These are phyloP conservation scores for Mactromeris polynyma DNA, from an alignment of 2,888 invertebrate species.

Conservation along the genomic window DNA sequence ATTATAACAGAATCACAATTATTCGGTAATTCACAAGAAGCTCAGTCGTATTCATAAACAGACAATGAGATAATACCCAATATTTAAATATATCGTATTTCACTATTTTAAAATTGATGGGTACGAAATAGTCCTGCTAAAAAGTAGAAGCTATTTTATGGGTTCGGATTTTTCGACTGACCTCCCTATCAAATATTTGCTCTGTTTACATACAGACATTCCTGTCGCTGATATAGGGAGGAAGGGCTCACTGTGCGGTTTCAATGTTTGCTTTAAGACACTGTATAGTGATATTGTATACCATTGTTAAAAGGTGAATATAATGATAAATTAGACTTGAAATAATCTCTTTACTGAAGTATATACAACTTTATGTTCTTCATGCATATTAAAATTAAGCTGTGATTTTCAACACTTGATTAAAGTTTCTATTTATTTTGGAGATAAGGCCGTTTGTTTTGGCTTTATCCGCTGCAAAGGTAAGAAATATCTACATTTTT, in stretches of 20 bases:
- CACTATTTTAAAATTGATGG: neutral
- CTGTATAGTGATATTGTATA: neutral
- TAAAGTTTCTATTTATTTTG: neutral
- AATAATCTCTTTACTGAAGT: neutral
- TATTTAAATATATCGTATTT: neutral
- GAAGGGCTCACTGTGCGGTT: neutral
- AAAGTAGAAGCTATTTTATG: neutral
- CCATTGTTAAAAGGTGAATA: conserved; percentile 12
- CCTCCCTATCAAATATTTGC: conserved; percentile 31
- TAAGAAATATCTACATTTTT: too few species aligned
- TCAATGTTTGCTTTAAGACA: conserved; percentile 32
- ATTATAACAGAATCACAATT: too few species aligned
- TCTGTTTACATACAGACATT: conserved; percentile 26
- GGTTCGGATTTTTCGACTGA: neutral
- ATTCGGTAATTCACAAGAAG: too few species aligned
- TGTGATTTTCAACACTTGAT: conserved; percentile 2
- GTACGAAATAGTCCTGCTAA: neutral
- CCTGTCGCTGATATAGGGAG: conserved; percentile 4
- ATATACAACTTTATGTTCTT: neutral
- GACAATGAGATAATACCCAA: neutral
- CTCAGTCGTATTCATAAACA: neutral
- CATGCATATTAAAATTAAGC: neutral
- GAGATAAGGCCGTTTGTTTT: neutral
- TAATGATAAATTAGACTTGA: neutral
- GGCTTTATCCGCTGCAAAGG: too few species aligned